Percentiles rank a stretch among this genome's conserved stretches.
Conservation (phyloP, 37 sponge, comb jelly and placozoan genomes). For the Beroe ovata region DNA sequence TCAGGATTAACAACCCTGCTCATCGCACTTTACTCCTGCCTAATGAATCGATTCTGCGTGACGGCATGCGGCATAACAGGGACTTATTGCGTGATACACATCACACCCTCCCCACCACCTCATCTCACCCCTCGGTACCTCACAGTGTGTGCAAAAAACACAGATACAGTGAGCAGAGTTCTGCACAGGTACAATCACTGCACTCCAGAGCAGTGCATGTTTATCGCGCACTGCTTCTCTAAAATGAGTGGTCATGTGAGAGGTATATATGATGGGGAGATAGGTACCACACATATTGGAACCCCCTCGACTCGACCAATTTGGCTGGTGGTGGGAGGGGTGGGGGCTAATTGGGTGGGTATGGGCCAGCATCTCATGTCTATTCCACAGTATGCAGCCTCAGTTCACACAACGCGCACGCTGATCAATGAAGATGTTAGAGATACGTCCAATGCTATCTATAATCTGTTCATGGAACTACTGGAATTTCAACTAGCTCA, state of each 20-base stretch:
- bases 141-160: neutral
- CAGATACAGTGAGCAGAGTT: neutral
- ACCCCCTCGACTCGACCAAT: neutral
- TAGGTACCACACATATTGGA: neutral
- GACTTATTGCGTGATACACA: neutral
- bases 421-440: neutral
- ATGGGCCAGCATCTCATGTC: slow-evolving; percentile 1
- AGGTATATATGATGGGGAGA: neutral
- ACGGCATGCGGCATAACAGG: slow-evolving; percentile 9
- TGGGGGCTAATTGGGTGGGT: slow-evolving; percentile 45
- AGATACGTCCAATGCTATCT: neutral
- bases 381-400: neutral
- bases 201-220: neutral
- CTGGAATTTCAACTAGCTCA: slow-evolving; percentile 18
- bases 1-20: slow-evolving; percentile 35
- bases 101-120: neutral
- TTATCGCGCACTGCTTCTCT: neutral
- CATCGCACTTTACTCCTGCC: neutral
- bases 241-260: neutral
- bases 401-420: neutral
- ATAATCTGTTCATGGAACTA: neutral
- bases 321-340: slow-evolving; percentile 61
- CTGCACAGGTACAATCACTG: neutral
- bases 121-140: neutral
- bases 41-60: neutral